Percentiles rank a stretch among this genome's conserved stretches.
These are phyloP conservation scores for Acropora yongei DNA, from an alignment of 64 coral and sea anemone genomes.

Conservation along the genomic window DNA sequence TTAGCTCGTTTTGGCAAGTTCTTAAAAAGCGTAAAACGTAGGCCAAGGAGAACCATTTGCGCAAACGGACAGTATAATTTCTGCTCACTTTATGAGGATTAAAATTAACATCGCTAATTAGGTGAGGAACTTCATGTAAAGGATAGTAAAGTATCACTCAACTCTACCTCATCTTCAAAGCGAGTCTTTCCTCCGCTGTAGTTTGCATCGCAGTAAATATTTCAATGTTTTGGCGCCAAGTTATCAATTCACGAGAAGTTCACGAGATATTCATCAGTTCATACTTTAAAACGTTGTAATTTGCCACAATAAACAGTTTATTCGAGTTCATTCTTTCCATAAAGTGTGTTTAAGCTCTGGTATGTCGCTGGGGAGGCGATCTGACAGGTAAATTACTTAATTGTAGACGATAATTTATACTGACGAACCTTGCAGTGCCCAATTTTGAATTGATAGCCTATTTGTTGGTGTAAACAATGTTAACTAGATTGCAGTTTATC, in stretches of 20 bases:
- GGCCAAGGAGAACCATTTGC: slow-evolving; percentile 62
- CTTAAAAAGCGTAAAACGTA: slow-evolving; percentile 47
- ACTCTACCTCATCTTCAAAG: background rate
- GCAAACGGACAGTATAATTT: background rate
- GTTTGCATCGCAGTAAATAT: background rate
- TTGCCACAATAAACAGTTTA: slow-evolving; percentile 22
- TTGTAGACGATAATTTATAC: background rate
- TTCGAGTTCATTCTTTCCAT: background rate
- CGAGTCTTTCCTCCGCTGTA: background rate
- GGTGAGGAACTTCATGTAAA: too few relatives aligned
- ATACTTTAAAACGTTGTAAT: background rate
- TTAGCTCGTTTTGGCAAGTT: slow-evolving; percentile 20
- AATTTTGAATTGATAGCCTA: background rate
- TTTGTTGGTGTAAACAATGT: background rate
- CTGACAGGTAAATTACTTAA: slow-evolving; percentile 64
- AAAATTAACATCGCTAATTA: background rate
- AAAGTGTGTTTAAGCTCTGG: slow-evolving; percentile 56
- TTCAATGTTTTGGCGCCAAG: slow-evolving; percentile 48
- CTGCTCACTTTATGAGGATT: background rate
- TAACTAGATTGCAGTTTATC: background rate
- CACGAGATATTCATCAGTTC: background rate
- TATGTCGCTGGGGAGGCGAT: slow-evolving; percentile 82
- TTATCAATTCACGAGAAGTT: background rate
- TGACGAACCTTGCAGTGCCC: background rate
- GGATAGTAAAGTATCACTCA: background rate